Conservation (phyloP, 2,888 invertebrate genomes). For the Limnephilus auricula region DNA sequence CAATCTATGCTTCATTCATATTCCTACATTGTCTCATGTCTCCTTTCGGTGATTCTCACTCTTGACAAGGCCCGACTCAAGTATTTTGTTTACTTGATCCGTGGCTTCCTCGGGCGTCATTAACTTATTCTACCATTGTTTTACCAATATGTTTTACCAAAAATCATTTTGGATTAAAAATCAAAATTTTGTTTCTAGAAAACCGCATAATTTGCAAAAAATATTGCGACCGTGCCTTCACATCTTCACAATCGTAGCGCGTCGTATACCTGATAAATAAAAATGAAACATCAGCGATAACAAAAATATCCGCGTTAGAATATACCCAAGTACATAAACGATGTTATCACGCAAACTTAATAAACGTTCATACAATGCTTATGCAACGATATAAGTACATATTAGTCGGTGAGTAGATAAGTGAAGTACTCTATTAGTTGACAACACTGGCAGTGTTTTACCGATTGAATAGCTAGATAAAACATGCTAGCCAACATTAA, state of each 20-base stretch:
- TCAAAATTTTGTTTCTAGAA: not conserved
- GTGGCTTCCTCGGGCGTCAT: too few relatives aligned
- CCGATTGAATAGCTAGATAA: not conserved
- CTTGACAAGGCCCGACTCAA: too few relatives aligned
- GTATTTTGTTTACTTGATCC: too few relatives aligned
- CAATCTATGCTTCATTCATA: too few relatives aligned
- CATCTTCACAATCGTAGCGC: not conserved
- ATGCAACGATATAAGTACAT: not conserved
- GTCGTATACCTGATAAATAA: not conserved
- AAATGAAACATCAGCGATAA: not conserved
- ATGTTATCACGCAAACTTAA: not conserved
- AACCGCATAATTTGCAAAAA: not conserved
- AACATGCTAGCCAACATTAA: not conserved
- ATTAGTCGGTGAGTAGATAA: not conserved
- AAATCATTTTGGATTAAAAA: not conserved
- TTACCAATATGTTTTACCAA: too few relatives aligned
- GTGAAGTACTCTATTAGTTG: not conserved
- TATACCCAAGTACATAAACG: not conserved
- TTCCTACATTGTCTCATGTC: too few relatives aligned
- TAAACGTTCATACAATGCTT: not conserved
- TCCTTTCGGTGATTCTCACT: too few relatives aligned
- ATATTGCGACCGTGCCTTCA: too few relatives aligned
- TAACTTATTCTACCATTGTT: too few relatives aligned
- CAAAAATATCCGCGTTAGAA: not conserved
- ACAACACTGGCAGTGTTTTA: not conserved